Evolutionary conservation across 64 coral and sea anemone genomes (phyloP), one percentile per base, ranked within the genome.

Genomic region (Montipora efflorescens): DNA sequence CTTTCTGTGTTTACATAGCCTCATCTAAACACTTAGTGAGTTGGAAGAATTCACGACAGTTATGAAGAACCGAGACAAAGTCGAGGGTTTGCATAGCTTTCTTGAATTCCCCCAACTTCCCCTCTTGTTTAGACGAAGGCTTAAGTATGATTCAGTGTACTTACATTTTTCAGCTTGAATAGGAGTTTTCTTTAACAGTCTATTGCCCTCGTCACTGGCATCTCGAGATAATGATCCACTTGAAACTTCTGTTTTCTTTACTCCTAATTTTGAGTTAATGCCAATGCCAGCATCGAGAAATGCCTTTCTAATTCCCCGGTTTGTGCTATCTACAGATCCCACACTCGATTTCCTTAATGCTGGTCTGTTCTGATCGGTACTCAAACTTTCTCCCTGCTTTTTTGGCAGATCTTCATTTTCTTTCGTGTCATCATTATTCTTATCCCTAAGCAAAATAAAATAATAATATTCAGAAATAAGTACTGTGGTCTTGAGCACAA

Each of bases 131-230:
- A 36, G 36, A 36, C 36, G 1, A 36, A 8, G 18, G 0, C 61
- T 4, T 8, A 71, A 7, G 68, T 2, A 13, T 67, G 36, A 13
- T 3, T 4, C 62, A 12, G 5, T 64, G 18, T 59, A 92, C 96
- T 74, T 84, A 95, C 96, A 97, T 55, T 89, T 83, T 36, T 87
- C 93, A 69, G 96, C 83, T 46, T 73, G 12, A 73, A 97, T 78
- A 25, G 96, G 96, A 58, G 82, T 21, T 21, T 93, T 83, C 20
- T 90, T 84, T 2, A 97, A 46, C 57, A 97, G 79, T 21, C 82
- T 95, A 8, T 11, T 61, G 4, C 85, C 96, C 62, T 94, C 96
- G 14, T 97, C 96, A 64, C 96, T 97, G 8, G 78, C 89, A 89
- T 97, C 96, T 67, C 90, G 89, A 69, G 78, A 95, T 1, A 86